phyloP scores from a whole-genome alignment of 1,140 invertebrate genomes.

The Heliconius nattereri region DNA sequence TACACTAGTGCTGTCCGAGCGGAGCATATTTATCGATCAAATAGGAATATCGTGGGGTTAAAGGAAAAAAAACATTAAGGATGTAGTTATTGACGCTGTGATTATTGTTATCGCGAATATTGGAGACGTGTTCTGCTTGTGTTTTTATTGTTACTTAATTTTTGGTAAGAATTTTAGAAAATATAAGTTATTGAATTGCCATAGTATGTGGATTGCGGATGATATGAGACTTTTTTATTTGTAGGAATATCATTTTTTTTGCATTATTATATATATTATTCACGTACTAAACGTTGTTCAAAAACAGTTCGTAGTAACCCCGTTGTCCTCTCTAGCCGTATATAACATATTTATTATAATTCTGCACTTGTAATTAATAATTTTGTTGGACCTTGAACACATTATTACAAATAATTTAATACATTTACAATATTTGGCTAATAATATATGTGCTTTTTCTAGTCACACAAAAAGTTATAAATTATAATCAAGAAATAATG shows the following conservation, averaged over 20 bases:
- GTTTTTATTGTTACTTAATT: background rate
- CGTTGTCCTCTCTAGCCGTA: too few species aligned
- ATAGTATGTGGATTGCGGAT: background rate
- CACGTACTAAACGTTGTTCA: too few species aligned
- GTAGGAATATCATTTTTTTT: too few species aligned
- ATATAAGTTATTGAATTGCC: background rate
- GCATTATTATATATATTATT: too few species aligned
- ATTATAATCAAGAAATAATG: background rate
- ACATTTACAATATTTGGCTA: background rate
- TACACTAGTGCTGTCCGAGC: constrained; percentile 7
- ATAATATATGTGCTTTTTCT: background rate
- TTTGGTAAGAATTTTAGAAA: background rate
- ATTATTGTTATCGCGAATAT: background rate
- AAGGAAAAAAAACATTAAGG: background rate
- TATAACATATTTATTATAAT: too few species aligned
- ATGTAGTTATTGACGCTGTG: background rate
- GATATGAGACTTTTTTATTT: too few species aligned
- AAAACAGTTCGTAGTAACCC: too few species aligned
- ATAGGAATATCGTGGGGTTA: background rate
- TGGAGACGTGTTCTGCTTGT: background rate
- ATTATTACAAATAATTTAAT: too few species aligned
- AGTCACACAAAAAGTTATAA: too few species aligned
- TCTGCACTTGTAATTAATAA: too few species aligned
- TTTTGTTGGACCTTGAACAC: too few species aligned
- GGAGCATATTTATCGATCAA: constrained; percentile 17